Evolutionary conservation across 2,113 vertebrate species (phyloP).

Genomic region (Tupaia chinensis): DNA sequence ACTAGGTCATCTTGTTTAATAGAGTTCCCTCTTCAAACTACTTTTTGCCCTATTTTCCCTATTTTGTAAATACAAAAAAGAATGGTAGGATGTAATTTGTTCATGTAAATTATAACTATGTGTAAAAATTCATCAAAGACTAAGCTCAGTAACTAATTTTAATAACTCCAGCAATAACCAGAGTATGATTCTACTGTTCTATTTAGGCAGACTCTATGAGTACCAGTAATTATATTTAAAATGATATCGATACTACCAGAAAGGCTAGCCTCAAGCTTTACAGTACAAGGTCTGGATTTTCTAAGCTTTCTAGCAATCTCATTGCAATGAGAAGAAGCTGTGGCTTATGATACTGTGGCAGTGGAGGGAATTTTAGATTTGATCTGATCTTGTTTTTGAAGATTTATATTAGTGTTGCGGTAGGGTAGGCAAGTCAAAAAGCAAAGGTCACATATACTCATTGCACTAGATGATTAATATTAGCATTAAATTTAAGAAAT

Average conservation of each 20-base stretch:
- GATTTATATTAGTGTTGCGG: neutral
- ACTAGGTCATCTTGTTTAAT: neutral
- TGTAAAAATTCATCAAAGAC: slow-evolving; percentile 38
- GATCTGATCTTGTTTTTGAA: neutral
- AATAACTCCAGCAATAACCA: neutral
- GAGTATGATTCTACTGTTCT: neutral
- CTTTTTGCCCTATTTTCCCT: neutral
- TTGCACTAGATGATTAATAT: neutral
- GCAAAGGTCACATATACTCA: neutral
- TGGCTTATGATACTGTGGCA: slow-evolving; percentile 10
- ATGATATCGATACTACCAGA: neutral
- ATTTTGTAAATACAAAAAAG: slow-evolving; percentile 36
- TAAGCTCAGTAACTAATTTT: neutral
- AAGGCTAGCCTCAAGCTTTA: slow-evolving; percentile 6
- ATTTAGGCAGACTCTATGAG: neutral
- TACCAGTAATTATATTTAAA: neutral
- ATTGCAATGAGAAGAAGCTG: neutral
- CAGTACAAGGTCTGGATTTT: neutral
- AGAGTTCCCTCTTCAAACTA: neutral
- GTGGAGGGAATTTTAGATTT: neutral
- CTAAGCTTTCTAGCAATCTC: neutral
- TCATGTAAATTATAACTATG: neutral
- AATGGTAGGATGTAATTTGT: neutral
- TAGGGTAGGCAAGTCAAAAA: neutral
- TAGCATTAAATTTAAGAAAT: neutral